Conservation (phyloP, 2,888 invertebrate species). For the Watsonalla cultraria region DNA sequence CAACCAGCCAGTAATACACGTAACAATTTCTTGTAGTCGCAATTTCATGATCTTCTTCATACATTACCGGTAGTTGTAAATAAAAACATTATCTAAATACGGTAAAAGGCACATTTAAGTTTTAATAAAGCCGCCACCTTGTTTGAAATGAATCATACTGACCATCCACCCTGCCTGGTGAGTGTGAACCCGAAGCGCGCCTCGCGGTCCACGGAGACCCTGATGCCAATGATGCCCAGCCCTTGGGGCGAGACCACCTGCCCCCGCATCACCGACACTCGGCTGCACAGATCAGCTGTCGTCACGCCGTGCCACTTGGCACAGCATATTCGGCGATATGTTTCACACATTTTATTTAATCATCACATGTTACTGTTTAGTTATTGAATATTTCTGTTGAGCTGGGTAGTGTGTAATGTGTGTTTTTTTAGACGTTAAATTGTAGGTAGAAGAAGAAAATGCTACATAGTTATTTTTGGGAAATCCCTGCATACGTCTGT, state of each 20-base stretch:
- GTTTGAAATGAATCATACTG: constrained; percentile 65
- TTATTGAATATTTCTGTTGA: too few relatives aligned
- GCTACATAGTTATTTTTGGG: too few relatives aligned
- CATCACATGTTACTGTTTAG: neutral
- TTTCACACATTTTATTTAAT: constrained; percentile 26
- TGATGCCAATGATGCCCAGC: constrained; percentile 96
- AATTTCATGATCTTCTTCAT: too few relatives aligned
- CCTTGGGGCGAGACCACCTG: constrained; percentile 97
- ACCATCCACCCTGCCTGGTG: constrained; percentile 96
- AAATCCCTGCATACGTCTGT: too few relatives aligned
- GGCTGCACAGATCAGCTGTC: constrained; percentile 83
- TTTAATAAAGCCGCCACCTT: too few relatives aligned
- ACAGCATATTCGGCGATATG: constrained; percentile 45
- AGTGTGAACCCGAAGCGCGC: constrained; percentile 97
- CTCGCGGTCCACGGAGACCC: constrained; percentile 96
- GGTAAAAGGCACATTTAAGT: too few relatives aligned
- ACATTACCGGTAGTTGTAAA: too few relatives aligned
- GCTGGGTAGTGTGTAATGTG: neutral
- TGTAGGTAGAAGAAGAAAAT: too few relatives aligned
- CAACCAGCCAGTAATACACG: too few relatives aligned
- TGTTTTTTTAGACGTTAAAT: neutral
- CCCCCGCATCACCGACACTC: constrained; percentile 99
- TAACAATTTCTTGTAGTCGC: too few relatives aligned
- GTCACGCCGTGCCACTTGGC: constrained; percentile 44
- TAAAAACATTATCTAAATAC: too few relatives aligned